Percentiles rank a stretch among this genome's conserved stretches.
These are phyloP conservation scores for Acanthis flammea DNA, from an alignment of 2,797 vertebrate genomes.

Conservation along the genomic window DNA sequence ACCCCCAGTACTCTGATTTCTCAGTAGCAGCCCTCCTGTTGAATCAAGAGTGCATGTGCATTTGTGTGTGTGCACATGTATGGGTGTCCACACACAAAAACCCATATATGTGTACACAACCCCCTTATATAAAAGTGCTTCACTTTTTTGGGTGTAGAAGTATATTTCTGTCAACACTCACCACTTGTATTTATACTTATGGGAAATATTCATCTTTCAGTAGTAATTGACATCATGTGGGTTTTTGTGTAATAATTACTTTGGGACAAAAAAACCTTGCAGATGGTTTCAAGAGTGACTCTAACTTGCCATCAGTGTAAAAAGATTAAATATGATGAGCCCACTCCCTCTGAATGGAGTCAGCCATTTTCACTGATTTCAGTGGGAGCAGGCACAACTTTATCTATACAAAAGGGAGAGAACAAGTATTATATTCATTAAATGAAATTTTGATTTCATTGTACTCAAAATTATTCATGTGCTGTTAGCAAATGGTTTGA, in stretches of 20 bases:
- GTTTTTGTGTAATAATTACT: slow-evolving; percentile 16
- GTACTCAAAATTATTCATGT: slow-evolving; percentile 55
- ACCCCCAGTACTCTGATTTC: not conserved
- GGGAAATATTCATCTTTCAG: slow-evolving; percentile 1
- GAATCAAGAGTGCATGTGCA: not conserved
- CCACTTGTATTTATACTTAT: slow-evolving; percentile 11
- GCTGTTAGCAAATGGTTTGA: slow-evolving; percentile 45
- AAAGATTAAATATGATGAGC: not conserved
- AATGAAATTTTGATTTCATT: slow-evolving; percentile 45
- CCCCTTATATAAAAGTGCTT: not conserved
- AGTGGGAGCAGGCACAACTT: not conserved
- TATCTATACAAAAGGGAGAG: not conserved
- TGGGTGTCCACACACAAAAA: not conserved
- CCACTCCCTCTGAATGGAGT: slow-evolving; percentile 9
- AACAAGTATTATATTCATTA: slow-evolving; percentile 29
- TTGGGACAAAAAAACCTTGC: slow-evolving; percentile 17
- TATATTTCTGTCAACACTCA: slow-evolving; percentile 15
- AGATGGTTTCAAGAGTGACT: slow-evolving; percentile 38
- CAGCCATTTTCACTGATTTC: slow-evolving; percentile 31
- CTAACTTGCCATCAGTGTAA: not conserved
- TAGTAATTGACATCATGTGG: not conserved
- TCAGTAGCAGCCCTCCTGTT: not conserved
- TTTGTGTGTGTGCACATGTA: not conserved
- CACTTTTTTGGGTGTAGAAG: not conserved
- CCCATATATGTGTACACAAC: not conserved